Evolutionary conservation across 2,888 invertebrate species (phyloP).

Genomic region (Eurois occulta): DNA sequence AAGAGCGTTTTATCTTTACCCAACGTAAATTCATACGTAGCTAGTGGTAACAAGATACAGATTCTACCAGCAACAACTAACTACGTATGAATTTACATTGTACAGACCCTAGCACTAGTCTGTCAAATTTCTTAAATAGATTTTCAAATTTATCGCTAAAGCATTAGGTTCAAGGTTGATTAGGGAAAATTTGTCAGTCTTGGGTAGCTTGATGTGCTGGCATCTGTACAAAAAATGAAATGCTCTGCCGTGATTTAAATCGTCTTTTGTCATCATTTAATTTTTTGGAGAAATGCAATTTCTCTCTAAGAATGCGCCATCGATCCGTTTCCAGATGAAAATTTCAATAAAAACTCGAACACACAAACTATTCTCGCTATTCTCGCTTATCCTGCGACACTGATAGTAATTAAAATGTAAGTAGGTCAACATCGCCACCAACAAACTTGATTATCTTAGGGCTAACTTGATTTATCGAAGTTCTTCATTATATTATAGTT

Average conservation of each 20-base stretch:
- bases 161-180: too few species aligned
- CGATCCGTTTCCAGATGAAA: neutral
- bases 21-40: too few species aligned
- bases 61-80: neutral
- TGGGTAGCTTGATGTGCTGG: too few species aligned
- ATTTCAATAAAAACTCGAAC: neutral
- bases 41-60: neutral
- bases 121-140: too few species aligned
- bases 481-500: conserved; percentile 46
- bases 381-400: neutral
- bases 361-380: neutral
- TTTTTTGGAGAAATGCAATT: neutral
- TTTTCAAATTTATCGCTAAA: too few species aligned
- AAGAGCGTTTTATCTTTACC: too few species aligned
- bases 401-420: neutral
- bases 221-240: neutral
- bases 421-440: neutral
- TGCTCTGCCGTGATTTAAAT: neutral
- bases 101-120: too few species aligned
- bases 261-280: too few species aligned
- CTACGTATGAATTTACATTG: neutral
- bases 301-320: neutral
- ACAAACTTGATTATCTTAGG: too few species aligned
- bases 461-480: conserved; percentile 51
- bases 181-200: too few species aligned